Conservation (phyloP, 2,888 invertebrate genomes). For the Selenia dentaria region DNA sequence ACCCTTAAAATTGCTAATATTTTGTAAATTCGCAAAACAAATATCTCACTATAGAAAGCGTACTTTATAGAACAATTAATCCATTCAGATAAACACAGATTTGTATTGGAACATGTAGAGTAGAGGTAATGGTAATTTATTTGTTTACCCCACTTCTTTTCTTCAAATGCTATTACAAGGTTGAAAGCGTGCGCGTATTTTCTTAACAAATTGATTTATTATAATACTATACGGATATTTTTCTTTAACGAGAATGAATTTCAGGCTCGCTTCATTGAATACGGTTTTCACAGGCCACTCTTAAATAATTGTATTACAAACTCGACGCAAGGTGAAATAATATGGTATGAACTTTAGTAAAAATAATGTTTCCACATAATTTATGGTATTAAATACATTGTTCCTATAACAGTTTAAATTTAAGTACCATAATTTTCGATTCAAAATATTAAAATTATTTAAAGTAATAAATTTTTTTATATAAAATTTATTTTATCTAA, state of each 20-base stretch:
- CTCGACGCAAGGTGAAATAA: conserved; percentile 9
- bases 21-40: conserved; percentile 11
- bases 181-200: conserved; percentile 10
- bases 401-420: no score
- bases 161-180: conserved; percentile 14
- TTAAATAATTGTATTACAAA: conserved; percentile 8
- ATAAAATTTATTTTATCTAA: no score
- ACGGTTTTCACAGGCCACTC: conserved; percentile 6
- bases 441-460: no score
- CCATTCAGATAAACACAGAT: no score
- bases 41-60: conserved; percentile 1
- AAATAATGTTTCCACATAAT: no score
- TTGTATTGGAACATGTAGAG: conserved; percentile 17
- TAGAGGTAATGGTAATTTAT: no score
- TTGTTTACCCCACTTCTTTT: conserved; percentile 23
- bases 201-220: conserved; percentile 19
- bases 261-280: conserved; percentile 7
- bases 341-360: conserved; percentile 9
- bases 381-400: no score
- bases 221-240: conserved; percentile 2
- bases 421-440: no score
- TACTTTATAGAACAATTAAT: conserved; percentile 17
- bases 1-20: no score
- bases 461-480: no score
- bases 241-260: conserved; percentile 6